Conservation (phyloP, 2,113 vertebrate genomes). For the Phycodurus eques region DNA sequence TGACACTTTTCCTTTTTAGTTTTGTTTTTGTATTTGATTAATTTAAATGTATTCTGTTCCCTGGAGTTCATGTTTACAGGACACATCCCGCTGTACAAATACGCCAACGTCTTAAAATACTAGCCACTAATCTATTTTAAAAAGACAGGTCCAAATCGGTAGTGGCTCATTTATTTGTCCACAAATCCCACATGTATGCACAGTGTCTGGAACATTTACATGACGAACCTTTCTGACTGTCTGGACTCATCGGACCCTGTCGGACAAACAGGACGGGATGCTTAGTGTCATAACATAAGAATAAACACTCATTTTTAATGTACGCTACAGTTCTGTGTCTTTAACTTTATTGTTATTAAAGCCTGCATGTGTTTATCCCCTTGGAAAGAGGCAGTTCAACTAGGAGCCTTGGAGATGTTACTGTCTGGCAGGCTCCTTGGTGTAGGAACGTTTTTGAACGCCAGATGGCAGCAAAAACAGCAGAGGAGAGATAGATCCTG, state of each 20-base stretch:
- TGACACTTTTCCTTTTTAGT: background rate
- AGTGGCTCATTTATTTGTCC: slow-evolving; percentile 8
- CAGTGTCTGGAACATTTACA: slow-evolving; percentile 48
- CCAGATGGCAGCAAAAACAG: background rate
- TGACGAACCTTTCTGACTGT: slow-evolving; percentile 47
- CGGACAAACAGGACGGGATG: slow-evolving; percentile 47
- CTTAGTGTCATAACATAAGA: background rate
- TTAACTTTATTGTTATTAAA: background rate
- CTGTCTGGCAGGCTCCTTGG: background rate
- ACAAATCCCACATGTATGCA: slow-evolving; percentile 48
- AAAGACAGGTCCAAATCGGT: background rate
- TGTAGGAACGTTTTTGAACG: background rate
- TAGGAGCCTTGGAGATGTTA: background rate
- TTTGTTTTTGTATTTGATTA: background rate
- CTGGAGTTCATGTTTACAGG: background rate
- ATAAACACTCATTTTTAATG: background rate
- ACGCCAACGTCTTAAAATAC: background rate
- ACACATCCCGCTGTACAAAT: background rate
- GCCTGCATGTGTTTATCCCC: background rate
- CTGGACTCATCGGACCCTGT: slow-evolving; percentile 37
- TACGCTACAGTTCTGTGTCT: background rate
- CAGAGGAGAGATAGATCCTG: background rate
- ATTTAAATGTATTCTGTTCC: background rate
- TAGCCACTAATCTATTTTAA: slow-evolving; percentile 1
- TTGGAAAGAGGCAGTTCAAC: background rate